Percentiles rank a stretch among this genome's conserved stretches.
Conservation (phyloP, 2,113 vertebrate genomes). For the Aix galericulata region DNA sequence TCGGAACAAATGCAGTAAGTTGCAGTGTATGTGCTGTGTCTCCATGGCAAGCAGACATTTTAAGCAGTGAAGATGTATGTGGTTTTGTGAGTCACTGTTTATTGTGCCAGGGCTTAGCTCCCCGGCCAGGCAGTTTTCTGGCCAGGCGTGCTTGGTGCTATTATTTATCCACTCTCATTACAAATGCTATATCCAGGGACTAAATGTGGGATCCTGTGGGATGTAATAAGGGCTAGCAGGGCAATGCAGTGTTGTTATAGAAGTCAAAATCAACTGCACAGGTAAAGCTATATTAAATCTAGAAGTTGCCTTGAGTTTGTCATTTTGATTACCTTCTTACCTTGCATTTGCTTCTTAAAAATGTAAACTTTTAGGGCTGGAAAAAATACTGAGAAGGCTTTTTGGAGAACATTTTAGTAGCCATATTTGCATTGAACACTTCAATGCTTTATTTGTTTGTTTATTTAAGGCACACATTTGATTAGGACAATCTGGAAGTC, state of each 20-base stretch:
- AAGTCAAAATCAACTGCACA: neutral
- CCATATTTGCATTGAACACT: neutral
- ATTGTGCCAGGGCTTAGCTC: neutral
- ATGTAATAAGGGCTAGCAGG: neutral
- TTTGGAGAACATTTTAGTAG: neutral
- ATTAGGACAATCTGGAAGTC: neutral
- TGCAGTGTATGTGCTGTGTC: neutral
- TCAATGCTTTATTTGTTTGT: neutral
- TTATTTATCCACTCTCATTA: neutral
- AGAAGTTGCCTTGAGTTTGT: neutral
- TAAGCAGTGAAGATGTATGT: accelerated
- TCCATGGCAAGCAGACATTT: neutral
- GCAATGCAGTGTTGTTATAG: neutral
- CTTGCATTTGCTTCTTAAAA: neutral
- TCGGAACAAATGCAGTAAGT: neutral
- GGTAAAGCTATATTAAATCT: neutral
- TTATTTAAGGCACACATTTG: neutral
- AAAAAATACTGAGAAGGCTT: neutral
- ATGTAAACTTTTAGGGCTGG: neutral
- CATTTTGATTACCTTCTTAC: neutral
- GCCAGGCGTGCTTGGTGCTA: neutral
- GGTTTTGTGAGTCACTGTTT: neutral
- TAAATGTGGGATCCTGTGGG: neutral
- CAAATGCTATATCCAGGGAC: neutral
- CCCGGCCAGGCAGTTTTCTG: neutral